phyloP scores from a whole-genome alignment of 2,888 invertebrate genomes.

The Theodoxus fluviatilis region DNA sequence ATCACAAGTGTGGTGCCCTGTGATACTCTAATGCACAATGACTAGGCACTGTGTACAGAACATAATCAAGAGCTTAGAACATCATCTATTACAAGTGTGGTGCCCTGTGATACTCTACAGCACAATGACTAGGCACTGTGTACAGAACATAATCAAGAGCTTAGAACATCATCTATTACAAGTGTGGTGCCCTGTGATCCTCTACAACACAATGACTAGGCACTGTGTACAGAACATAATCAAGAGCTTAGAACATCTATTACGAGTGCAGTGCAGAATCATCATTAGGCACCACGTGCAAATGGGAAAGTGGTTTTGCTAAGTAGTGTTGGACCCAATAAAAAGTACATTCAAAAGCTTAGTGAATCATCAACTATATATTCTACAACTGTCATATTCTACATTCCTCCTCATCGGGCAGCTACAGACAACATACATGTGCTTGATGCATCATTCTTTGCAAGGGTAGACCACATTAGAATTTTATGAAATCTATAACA shows the following conservation, averaged over 20 bases:
- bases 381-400: no score
- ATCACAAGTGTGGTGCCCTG: background rate
- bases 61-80: background rate
- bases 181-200: background rate
- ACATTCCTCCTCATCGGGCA: no score
- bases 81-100: background rate
- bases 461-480: no score
- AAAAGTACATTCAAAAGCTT: no score
- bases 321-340: no score
- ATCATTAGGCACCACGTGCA: no score
- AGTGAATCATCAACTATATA: no score
- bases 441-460: no score
- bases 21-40: background rate
- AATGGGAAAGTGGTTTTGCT: no score
- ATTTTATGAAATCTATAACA: no score
- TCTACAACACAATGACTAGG: background rate
- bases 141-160: background rate
- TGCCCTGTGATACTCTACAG: background rate
- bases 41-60: background rate
- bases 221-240: background rate
- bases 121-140: background rate
- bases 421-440: no score
- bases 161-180: background rate
- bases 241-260: background rate
- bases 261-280: background rate